Percentiles rank a stretch among this genome's conserved stretches.
Evolutionary conservation across 2,797 vertebrate genomes (phyloP).

Genomic region (Coccyzus lansbergi): DNA sequence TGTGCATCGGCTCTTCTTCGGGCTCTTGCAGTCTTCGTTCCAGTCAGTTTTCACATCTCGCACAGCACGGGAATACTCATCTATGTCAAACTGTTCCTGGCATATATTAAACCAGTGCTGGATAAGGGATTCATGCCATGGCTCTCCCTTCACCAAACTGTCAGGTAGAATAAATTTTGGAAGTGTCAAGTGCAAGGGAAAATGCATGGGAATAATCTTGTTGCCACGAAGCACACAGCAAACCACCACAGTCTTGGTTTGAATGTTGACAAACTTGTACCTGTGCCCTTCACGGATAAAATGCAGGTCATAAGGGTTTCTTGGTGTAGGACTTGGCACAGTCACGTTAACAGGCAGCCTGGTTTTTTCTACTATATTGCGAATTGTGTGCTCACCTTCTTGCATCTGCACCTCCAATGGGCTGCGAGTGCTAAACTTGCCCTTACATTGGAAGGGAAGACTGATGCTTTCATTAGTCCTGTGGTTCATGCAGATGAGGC

Average conservation of each 20-base stretch:
- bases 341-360: constrained; percentile 94
- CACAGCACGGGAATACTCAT: constrained; percentile 94
- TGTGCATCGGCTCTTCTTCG: constrained; percentile 87
- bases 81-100: constrained; percentile 97
- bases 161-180: constrained; percentile 91
- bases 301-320: constrained; percentile 96
- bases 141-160: constrained; percentile 89
- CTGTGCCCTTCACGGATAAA: constrained; percentile 95
- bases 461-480: constrained; percentile 99
- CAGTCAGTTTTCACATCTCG: constrained; percentile 93
- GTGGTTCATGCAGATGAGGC: constrained; percentile 99
- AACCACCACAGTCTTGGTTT: constrained; percentile 97
- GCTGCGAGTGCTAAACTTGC: constrained; percentile 95
- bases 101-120: constrained; percentile 94
- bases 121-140: constrained; percentile 90
- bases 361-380: constrained; percentile 97
- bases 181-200: constrained; percentile 89
- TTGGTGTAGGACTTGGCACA: constrained; percentile 90
- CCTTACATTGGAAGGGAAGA: constrained; percentile 97
- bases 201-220: constrained; percentile 93
- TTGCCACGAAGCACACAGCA: constrained; percentile 90
- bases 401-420: constrained; percentile 98
- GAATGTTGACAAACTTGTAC: constrained; percentile 97
- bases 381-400: constrained; percentile 96
- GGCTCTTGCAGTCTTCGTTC: constrained; percentile 94